phyloP scores from a whole-genome alignment of 2,797 vertebrate species.

The Tragopan temminckii region DNA sequence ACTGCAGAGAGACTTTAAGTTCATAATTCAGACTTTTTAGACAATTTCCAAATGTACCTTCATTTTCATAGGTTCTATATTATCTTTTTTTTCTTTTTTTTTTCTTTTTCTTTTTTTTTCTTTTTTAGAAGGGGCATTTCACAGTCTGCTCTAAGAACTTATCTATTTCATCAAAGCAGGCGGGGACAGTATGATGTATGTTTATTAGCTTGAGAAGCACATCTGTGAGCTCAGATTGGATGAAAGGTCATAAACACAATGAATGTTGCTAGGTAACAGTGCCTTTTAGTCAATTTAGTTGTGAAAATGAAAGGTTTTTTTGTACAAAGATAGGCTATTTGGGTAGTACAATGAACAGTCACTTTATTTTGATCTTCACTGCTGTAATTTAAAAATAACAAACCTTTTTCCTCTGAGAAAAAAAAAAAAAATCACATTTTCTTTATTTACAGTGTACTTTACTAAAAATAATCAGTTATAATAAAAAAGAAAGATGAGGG shows the following conservation, averaged over 20 bases:
- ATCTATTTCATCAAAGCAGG: constrained; percentile 72
- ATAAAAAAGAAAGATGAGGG: constrained; percentile 59
- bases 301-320: constrained; percentile 85
- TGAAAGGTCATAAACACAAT: constrained; percentile 88
- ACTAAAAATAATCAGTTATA: constrained; percentile 54
- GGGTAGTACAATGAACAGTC: constrained; percentile 84
- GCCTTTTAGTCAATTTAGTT: constrained; percentile 88
- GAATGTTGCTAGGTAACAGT: constrained; percentile 89
- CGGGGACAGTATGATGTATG: constrained; percentile 80
- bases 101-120: neutral
- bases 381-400: constrained; percentile 83
- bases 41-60: constrained; percentile 38
- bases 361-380: constrained; percentile 86
- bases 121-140: constrained; percentile 67
- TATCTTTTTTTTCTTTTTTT: constrained; percentile 31
- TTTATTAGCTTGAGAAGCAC: constrained; percentile 86
- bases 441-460: constrained; percentile 57
- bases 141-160: constrained; percentile 59
- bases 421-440: constrained; percentile 40
- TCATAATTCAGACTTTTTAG: neutral
- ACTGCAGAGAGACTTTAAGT: neutral
- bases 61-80: constrained; percentile 67
- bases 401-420: constrained; percentile 58
- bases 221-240: constrained; percentile 86
- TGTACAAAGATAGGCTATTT: constrained; percentile 84